phyloP scores from a whole-genome alignment of 92 coral and sea anemone genomes.

The Chrysogorgia sp. region DNA sequence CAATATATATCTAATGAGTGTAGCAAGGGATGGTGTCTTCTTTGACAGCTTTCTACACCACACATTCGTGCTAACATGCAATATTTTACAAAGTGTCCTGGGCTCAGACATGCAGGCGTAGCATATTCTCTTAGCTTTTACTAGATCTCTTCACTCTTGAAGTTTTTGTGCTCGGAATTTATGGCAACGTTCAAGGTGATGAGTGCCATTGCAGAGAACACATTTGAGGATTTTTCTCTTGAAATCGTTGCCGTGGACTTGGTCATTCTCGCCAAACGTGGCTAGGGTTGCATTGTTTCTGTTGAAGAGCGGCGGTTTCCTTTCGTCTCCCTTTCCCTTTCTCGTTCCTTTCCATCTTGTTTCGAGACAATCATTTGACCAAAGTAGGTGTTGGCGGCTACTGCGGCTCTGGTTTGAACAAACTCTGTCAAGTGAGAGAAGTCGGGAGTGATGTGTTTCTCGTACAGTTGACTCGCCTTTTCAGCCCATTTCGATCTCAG shows the following conservation, averaged over 20 bases:
- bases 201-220: slow-evolving; percentile 20
- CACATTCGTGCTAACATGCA: slow-evolving; percentile 45
- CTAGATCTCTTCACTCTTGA: slow-evolving; percentile 20
- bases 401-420: slow-evolving; percentile 39
- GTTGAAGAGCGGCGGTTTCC: slow-evolving; percentile 7
- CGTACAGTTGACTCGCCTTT: slow-evolving; percentile 51
- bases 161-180: slow-evolving; percentile 7
- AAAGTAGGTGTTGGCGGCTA: no score
- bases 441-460: slow-evolving; percentile 27
- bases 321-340: background rate
- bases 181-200: slow-evolving; percentile 48
- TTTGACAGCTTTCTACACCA: slow-evolving; percentile 35
- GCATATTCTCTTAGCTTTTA: slow-evolving; percentile 39
- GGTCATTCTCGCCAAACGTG: slow-evolving; percentile 3
- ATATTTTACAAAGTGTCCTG: slow-evolving; percentile 46
- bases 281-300: slow-evolving; percentile 37
- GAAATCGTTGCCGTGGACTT: background rate
- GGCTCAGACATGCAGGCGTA: slow-evolving; percentile 38
- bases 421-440: slow-evolving; percentile 45
- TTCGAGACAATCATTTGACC: slow-evolving; percentile 28
- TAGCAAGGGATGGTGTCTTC: slow-evolving; percentile 43
- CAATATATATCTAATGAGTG: slow-evolving; percentile 22
- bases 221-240: slow-evolving; percentile 2
- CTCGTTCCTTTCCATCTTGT: slow-evolving; percentile 4
- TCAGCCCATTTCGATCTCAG: slow-evolving; percentile 65